Percentiles rank a stretch among this genome's conserved stretches.
Evolutionary conservation across 2,888 invertebrate genomes (phyloP).

Genomic region (Petrolisthes manimaculis): DNA sequence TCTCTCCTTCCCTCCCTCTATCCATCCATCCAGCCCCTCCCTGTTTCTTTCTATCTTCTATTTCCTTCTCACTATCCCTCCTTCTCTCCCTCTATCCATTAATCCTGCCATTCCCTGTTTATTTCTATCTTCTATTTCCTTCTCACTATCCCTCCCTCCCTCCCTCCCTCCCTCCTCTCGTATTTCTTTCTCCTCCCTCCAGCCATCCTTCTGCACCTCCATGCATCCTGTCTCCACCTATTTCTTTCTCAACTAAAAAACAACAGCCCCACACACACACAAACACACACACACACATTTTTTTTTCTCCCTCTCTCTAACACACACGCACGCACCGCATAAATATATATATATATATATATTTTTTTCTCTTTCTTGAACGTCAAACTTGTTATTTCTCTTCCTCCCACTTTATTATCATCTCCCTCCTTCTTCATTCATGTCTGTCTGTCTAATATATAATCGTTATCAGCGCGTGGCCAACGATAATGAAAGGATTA

Average conservation of each 20-base stretch:
- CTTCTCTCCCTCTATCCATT: not conserved
- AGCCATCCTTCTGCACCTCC: not conserved
- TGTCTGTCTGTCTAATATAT: not conserved
- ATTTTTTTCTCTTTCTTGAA: too few species aligned
- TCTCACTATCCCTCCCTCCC: not conserved
- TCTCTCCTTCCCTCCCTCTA: not conserved
- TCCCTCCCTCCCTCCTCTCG: not conserved
- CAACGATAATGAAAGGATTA: not conserved
- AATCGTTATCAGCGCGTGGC: not conserved
- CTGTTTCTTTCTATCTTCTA: not conserved
- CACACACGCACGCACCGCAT: too few species aligned
- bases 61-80: not conserved
- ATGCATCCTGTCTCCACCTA: too few species aligned
- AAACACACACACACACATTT: too few species aligned
- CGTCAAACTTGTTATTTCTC: too few species aligned
- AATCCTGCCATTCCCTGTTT: not conserved
- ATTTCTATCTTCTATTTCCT: not conserved
- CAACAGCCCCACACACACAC: too few species aligned
- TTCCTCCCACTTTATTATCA: too few species aligned
- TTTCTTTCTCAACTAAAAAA: too few species aligned
- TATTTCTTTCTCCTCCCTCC: not conserved
- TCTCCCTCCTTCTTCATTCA: not conserved
- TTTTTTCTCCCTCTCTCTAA: too few species aligned
- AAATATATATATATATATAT: too few species aligned
- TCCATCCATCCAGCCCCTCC: not conserved